A percentile compares a stretch with the other conserved stretches of the same genome.
phyloP scores from a whole-genome alignment of 2,888 invertebrate genomes.

The Lottia gigantea region DNA sequence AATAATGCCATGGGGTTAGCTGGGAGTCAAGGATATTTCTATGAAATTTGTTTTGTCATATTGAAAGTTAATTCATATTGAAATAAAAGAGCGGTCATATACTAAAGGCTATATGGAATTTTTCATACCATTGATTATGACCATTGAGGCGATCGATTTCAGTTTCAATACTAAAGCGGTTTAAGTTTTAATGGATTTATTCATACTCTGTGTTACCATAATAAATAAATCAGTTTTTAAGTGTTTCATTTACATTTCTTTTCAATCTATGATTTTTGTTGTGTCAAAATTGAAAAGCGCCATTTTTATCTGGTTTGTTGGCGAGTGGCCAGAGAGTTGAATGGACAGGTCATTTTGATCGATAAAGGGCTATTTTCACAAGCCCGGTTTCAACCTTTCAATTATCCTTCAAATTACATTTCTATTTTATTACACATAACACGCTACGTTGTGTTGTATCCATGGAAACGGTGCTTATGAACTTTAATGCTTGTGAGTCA shows the following conservation, averaged over 20 bases:
- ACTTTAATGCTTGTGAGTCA: slow-evolving; percentile 34
- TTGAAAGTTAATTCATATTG: neutral
- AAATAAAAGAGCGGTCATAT: neutral
- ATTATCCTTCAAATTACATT: slow-evolving; percentile 38
- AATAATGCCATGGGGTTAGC: neutral
- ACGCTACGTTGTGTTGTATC: slow-evolving; percentile 36
- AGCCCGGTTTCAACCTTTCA: slow-evolving; percentile 33
- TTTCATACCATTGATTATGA: slow-evolving; percentile 12
- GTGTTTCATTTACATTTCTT: slow-evolving; percentile 21
- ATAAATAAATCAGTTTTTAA: neutral
- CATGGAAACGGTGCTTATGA: slow-evolving; percentile 38
- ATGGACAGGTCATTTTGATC: slow-evolving; percentile 23
- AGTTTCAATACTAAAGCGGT: slow-evolving; percentile 19
- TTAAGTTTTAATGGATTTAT: slow-evolving; percentile 11
- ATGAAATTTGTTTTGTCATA: neutral
- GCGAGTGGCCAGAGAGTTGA: slow-evolving; percentile 9
- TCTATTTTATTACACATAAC: slow-evolving; percentile 40
- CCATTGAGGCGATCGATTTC: slow-evolving; percentile 18
- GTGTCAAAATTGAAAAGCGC: slow-evolving; percentile 10
- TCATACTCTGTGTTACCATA: neutral
- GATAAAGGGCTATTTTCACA: slow-evolving; percentile 33
- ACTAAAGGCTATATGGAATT: neutral
- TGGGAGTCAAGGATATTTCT: neutral
- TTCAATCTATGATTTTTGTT: slow-evolving; percentile 16
- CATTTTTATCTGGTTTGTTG: slow-evolving; percentile 7